Base-by-base conservation (phyloP, 2,888 invertebrate genomes). In the Meloe dianella region DNA sequence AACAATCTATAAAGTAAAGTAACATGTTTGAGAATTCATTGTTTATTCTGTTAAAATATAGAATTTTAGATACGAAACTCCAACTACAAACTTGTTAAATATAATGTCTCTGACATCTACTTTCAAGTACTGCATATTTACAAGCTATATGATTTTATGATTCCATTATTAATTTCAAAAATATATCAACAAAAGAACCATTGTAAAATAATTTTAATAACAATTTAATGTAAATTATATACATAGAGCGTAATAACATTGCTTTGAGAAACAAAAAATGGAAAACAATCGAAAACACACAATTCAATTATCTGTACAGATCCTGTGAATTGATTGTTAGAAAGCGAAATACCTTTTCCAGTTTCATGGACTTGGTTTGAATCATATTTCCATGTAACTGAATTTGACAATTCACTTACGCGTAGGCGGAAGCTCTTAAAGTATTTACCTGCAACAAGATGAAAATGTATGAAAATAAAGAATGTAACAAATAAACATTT, bases 321-420 rank as follows among this genome's bases (percentile, higher is more conserved):
- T 54, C 2, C 24, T 12, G 12, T 12, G 24, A 10, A 24, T 54
- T 10, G 51, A 24, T 20, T 47, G 20, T 51, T 20, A 9, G 1
- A 5, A 22, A 54, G 24, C 10, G 8, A 22, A 41, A 41, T 17
- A 51, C 51, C 22, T 70, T 67, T 71, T 66, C 70, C 70, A 70
- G 73, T 72, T 73, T 60, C 73, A 75, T 72, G 74, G 75, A 71
- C 74, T 74, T 72, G 57, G 73, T 57, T 66, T 61, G 64, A 71
- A 71, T 73, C 70, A 72, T 67, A 73, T 75, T 72, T 75, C 74
- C 75, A 70, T 74, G 74, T 69, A 74, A 74, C 71, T 68, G 68
- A 70, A 70, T 73, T 75, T 73, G 69, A 63, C 61, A 61, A 12
- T 62, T 65, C 70, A 74, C 73, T 72, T 69, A 73, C 73, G 62